Conservation (phyloP, 2,797 vertebrate genomes). For the Leptodactylus fallax region DNA sequence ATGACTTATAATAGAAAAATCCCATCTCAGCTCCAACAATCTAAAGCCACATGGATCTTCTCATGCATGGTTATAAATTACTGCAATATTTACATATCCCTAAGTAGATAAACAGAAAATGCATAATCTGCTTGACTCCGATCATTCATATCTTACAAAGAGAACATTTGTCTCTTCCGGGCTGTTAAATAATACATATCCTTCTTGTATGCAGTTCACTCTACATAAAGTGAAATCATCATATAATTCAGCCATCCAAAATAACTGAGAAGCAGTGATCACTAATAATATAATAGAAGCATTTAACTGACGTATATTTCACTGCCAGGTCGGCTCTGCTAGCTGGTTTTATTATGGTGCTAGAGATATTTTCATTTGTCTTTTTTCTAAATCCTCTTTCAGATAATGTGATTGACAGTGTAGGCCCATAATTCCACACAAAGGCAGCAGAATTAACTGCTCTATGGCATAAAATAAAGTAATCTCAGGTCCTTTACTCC, state of each 20-base stretch:
- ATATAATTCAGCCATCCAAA: constrained; percentile 28
- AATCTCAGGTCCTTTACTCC: not conserved
- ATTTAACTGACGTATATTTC: constrained; percentile 15
- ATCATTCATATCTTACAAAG: constrained; percentile 32
- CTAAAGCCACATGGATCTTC: not conserved
- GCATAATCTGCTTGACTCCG: not conserved
- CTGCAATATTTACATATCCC: constrained; percentile 13
- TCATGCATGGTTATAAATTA: not conserved
- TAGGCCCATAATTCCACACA: not conserved
- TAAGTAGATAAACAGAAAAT: constrained; percentile 24
- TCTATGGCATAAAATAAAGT: not conserved
- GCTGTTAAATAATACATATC: constrained; percentile 32
- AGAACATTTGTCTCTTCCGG: constrained; percentile 36
- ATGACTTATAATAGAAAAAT: not conserved
- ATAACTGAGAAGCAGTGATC: constrained; percentile 27
- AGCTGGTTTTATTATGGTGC: not conserved
- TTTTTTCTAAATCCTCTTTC: constrained; percentile 32
- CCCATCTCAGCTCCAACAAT: not conserved
- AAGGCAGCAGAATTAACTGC: not conserved
- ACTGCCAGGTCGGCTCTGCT: not conserved
- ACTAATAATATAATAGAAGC: constrained; percentile 43
- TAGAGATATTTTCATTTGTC: constrained; percentile 42
- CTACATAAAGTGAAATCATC: constrained; percentile 5
- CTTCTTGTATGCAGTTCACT: not conserved
- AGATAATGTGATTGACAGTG: constrained; percentile 16